Evolutionary conservation across 1,140 invertebrate genomes (phyloP).

Genomic region (Cryptotermes secundus): DNA sequence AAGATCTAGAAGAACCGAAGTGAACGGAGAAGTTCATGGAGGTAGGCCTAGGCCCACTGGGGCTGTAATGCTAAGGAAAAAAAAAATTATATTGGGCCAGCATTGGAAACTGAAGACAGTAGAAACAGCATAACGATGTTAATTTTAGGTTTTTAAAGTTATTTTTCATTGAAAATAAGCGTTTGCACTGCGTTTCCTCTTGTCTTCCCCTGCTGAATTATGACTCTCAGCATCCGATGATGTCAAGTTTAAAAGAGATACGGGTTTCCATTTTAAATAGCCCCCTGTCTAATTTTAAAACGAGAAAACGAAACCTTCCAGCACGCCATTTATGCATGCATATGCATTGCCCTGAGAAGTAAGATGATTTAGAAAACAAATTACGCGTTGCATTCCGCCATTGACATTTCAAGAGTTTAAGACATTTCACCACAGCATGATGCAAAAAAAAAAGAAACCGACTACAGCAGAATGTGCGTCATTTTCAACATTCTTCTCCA

Average conservation of each 20-base stretch:
- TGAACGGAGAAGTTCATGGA: too few relatives aligned
- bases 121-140: neutral
- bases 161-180: neutral
- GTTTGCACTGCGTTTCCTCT: neutral
- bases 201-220: neutral
- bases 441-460: neutral
- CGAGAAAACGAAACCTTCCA: neutral
- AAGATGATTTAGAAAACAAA: neutral
- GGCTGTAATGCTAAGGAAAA: too few relatives aligned
- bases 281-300: constrained; percentile 12
- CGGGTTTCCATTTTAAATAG: neutral
- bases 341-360: neutral
- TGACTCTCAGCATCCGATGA: neutral
- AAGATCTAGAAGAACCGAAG: too few relatives aligned
- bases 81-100: too few relatives aligned
- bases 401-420: neutral
- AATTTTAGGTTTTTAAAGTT: neutral
- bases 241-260: neutral
- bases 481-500: neutral
- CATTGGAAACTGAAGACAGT: neutral
- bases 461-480: neutral
- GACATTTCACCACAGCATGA: neutral
- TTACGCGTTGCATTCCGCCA: neutral
- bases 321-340: neutral
- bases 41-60: too few relatives aligned